Evolutionary conservation across 1,140 invertebrate species (phyloP).

Genomic region (Solenopsis fugax): DNA sequence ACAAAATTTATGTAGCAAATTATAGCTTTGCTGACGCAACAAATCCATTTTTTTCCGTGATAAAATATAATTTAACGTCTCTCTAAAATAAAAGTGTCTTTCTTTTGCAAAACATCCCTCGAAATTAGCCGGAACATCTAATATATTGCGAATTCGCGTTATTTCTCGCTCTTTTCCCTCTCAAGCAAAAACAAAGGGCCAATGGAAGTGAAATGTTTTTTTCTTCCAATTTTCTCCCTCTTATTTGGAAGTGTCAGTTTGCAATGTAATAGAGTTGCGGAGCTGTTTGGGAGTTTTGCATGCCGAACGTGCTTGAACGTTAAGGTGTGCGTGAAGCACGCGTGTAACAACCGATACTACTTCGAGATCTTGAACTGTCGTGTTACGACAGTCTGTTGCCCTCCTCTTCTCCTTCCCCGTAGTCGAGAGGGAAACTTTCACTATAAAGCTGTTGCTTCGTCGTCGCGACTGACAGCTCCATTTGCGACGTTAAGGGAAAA

Average conservation of each 20-base stretch:
- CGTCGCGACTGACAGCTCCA: constrained; percentile 55
- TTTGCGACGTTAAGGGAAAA: constrained; percentile 54
- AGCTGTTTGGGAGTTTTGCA: constrained; percentile 18
- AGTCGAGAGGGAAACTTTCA: constrained; percentile 64
- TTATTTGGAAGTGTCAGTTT: constrained; percentile 1
- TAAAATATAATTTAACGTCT: no score
- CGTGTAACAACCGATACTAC: not conserved
- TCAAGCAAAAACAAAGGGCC: not conserved
- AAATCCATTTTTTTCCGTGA: no score
- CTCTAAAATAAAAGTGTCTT: no score
- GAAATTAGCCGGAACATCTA: no score
- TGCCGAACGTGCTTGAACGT: constrained; percentile 10
- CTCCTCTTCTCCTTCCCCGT: not conserved
- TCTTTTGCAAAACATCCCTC: no score
- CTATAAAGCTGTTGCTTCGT: constrained; percentile 63
- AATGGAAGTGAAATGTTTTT: not conserved
- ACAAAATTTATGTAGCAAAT: no score
- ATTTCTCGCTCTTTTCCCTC: not conserved
- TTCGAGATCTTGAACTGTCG: constrained; percentile 42
- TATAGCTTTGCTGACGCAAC: no score
- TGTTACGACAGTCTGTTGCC: constrained; percentile 42
- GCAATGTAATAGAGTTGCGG: constrained; percentile 27
- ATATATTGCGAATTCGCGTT: not conserved
- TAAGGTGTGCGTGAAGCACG: constrained; percentile 29
- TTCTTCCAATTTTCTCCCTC: not conserved